Base-by-base conservation (phyloP, 1,140 invertebrate genomes). In the Listronotus bonariensis region DNA sequence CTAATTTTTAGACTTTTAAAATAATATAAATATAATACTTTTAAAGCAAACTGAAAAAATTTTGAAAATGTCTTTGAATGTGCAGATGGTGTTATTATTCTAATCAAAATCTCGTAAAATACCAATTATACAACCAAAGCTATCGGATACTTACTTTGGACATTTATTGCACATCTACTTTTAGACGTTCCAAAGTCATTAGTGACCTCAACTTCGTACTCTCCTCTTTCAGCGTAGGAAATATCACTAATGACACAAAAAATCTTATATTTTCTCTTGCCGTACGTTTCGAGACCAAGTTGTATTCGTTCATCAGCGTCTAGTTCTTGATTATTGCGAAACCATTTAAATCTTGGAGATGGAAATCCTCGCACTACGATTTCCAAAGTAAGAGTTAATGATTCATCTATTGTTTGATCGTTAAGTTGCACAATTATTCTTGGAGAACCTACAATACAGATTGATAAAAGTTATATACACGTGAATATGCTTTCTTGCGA, bases 241-340 rank as follows among this genome's bases (percentile, higher is more conserved):
- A 65, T 53, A 9, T 65, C 55, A 26, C 11, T 15, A 8, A 65
- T 40, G 17, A 34, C 6, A 17, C 63, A 65, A 26, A 59, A 56
- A 26, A 59, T 59, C 15, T 59, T 65, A 20, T 58, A 65, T 38
- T 59, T 49, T 20, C 52, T 58, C 26, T 65, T 65, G 10, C 63
- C 63, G 20, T 45, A 59, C 8, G 32, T 59, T 31, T 65, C 63
- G 10, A 65, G 12, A 5, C 63, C 56, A 20, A 65, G 17, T 53
- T 65, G 46, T n/a, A 59, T 26, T 6, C 55, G 54, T 17, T 65
- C 56, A 17, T 59, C 40, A 9, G 55, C 42, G 4, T 59, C 54
- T 32, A 65, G 18, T 43, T 65, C 63, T 40, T 65, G 63, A 14
- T 26, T 45, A 17, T 59, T 65, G 9, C 63, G 17, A 55, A 58